Percentiles rank a stretch among this genome's conserved stretches.
phyloP scores from a whole-genome alignment of 2,797 vertebrate genomes.

The Sebastes hubbsi region DNA sequence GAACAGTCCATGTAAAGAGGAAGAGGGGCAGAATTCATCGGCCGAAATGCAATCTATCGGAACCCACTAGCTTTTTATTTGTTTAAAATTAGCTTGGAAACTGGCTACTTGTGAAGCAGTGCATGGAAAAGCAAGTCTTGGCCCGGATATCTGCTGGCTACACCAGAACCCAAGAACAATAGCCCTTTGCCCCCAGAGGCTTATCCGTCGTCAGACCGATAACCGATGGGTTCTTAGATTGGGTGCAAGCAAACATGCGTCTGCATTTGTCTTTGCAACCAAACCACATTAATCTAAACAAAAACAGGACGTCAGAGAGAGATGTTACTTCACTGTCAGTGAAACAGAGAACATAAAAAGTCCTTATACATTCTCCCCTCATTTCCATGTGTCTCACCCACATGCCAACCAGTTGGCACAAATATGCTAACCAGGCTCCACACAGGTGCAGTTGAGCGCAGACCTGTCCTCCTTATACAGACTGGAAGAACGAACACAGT shows the following conservation, averaged over 20 bases:
- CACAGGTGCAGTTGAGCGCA: conserved; percentile 21
- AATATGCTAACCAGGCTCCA: conserved; percentile 27
- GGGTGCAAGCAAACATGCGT: neutral
- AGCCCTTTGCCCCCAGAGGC: no score
- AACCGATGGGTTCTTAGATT: no score
- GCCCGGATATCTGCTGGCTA: no score
- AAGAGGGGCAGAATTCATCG: no score
- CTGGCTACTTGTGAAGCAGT: no score
- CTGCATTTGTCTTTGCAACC: neutral
- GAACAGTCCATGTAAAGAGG: no score
- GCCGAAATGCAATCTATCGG: no score
- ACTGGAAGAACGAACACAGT: conserved; percentile 4
- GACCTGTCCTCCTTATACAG: neutral
- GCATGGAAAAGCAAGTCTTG: no score
- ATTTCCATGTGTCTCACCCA: conserved; percentile 13
- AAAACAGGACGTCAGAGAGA: neutral
- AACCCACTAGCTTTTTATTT: no score
- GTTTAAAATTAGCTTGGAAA: no score
- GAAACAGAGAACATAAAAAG: neutral
- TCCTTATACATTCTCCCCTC: neutral
- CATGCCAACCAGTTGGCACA: conserved; percentile 32
- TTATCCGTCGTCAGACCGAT: no score
- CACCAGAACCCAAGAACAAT: no score
- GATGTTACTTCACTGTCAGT: neutral
- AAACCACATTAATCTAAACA: neutral